phyloP scores from a whole-genome alignment of 2,888 invertebrate genomes.

The Phanerotoma sp. region DNA sequence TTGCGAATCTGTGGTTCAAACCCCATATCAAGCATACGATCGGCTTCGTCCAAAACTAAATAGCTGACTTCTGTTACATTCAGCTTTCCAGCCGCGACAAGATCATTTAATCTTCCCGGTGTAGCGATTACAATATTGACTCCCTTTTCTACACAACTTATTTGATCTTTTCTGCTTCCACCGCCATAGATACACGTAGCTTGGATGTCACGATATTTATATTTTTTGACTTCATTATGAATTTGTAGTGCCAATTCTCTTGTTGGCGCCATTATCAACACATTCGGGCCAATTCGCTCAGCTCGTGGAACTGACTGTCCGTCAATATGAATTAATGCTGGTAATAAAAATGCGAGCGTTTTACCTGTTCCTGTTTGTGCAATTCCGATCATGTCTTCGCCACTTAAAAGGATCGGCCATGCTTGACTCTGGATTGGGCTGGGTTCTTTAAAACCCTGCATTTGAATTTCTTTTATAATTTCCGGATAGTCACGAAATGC shows the following conservation, averaged over 20 bases:
- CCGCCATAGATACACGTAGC: constrained; percentile 93
- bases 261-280: constrained; percentile 88
- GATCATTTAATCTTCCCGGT: constrained; percentile 89
- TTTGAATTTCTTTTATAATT: constrained; percentile 76
- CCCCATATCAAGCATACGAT: constrained; percentile 85
- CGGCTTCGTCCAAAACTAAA: constrained; percentile 90
- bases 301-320: constrained; percentile 75
- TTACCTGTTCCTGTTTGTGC: constrained; percentile 95
- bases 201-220: constrained; percentile 82
- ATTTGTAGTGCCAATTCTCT: constrained; percentile 92
- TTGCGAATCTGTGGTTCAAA: constrained; percentile 88
- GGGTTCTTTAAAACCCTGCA: constrained; percentile 78
- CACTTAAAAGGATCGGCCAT: constrained; percentile 90
- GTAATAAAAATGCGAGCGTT: constrained; percentile 90
- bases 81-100: constrained; percentile 70
- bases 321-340: constrained; percentile 91
- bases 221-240: constrained; percentile 87
- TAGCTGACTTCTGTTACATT: constrained; percentile 80
- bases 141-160: constrained; percentile 71
- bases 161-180: constrained; percentile 77
- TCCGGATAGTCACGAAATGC: constrained; percentile 72
- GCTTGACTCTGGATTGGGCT: constrained; percentile 92
- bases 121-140: constrained; percentile 95
- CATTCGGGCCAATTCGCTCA: constrained; percentile 78
- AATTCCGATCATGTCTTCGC: constrained; percentile 93